Base-by-base conservation (phyloP, 1,140 invertebrate species). In the Zophobas atratus region DNA sequence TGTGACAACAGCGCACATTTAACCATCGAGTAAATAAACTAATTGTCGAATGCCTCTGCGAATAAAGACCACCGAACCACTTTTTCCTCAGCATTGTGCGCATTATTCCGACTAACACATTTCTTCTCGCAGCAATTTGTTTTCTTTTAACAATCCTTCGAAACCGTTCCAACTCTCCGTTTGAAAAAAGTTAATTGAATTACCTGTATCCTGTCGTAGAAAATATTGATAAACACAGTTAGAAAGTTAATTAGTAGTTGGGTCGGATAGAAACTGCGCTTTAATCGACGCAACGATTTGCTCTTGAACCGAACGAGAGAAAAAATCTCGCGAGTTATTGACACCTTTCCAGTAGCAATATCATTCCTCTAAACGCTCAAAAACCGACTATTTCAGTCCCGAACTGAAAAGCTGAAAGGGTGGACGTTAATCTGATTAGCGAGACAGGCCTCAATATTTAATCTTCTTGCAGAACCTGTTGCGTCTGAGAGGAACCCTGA, bases 391-490 rank as follows among this genome's bases (percentile, higher is more conserved):
- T 20, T 20, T 20, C 20, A 20, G 20, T 20, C 20, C 20, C 20
- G 20, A 20, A 20, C 20, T 20, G 20, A 20, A 20, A 20, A 20
- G 20, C 20, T 20, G 20, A 20, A 20, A 20, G 20, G 20, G 20
- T 20, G 20, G 20, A 20, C 20, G 20, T 20, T 20, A 20, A 20
- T 20, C 20, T 20, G 20, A 20, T 20, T 20, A 20, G 20, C 20
- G 20, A 20, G 43, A 46, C 43, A 46, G 34, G 6, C 33, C 2
- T 48, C n/a, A 46, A 46, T 46, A n/a, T 72, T 56, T 70, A 53
- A 46, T 80, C 73, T 72, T 60, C 5, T 85, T 86, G 38, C 80
- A 86, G 85, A 86, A 85, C 81, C 85, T 70, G 82, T 81, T 82
- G 71, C 84, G 55, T 70, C 82, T 76, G 84, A 85, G 56, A 76